These are phyloP conservation scores for Melinopterus prodromus DNA, from an alignment of 2,888 invertebrate species.

Conservation along the genomic window DNA sequence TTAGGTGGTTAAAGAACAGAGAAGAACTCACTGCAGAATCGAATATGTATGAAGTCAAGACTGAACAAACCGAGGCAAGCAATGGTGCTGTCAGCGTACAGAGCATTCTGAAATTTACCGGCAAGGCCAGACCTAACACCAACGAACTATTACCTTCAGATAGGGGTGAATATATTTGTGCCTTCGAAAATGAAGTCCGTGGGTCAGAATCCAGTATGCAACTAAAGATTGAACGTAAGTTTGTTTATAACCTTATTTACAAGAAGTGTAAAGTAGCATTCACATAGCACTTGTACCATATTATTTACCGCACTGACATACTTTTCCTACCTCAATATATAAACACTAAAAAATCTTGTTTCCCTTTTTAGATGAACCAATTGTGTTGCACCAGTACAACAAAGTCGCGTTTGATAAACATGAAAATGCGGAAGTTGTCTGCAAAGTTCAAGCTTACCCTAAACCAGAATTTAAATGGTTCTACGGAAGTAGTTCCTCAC, in stretches of 20 bases:
- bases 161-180: constrained; percentile 86
- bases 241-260: constrained; percentile 27
- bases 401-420: constrained; percentile 88
- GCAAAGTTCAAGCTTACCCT: constrained; percentile 90
- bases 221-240: constrained; percentile 88
- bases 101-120: constrained; percentile 82
- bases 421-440: constrained; percentile 86
- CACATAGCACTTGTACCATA: too few relatives aligned
- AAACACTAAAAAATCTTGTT: not conserved
- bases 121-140: constrained; percentile 77
- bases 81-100: constrained; percentile 85
- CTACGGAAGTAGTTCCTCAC: constrained; percentile 77
- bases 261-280: not conserved
- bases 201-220: constrained; percentile 90
- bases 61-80: constrained; percentile 77
- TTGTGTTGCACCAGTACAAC: constrained; percentile 83
- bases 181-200: constrained; percentile 90
- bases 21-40: constrained; percentile 79
- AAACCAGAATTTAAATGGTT: constrained; percentile 94
- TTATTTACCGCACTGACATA: too few relatives aligned
- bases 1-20: constrained; percentile 88
- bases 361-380: constrained; percentile 76
- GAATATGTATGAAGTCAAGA: constrained; percentile 83
- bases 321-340: too few relatives aligned
- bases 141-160: constrained; percentile 85